Percentiles rank a stretch among this genome's conserved stretches.
These are phyloP conservation scores for Gadopsis marmoratus DNA, from an alignment of 2,797 vertebrate genomes.

Conservation along the genomic window DNA sequence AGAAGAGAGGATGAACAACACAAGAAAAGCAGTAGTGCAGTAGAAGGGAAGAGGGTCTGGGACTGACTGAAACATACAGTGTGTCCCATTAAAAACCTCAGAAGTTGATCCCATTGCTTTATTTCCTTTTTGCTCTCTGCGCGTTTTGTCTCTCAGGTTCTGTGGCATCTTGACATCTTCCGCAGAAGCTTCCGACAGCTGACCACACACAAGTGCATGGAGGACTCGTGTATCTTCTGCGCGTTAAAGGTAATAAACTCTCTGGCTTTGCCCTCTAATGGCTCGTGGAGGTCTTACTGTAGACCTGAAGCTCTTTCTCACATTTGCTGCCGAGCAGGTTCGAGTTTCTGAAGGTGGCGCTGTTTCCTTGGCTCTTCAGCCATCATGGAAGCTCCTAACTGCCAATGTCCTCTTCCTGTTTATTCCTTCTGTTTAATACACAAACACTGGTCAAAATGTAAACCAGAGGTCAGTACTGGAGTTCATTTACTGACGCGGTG, in stretches of 20 bases:
- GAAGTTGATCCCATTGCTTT: slow-evolving; percentile 1
- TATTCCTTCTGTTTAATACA: not conserved
- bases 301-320: not conserved
- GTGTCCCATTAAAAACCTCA: not conserved
- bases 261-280: not conserved
- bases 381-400: not conserved
- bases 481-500: not conserved
- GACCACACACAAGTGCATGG: slow-evolving; percentile 98
- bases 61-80: not conserved
- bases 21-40: not conserved
- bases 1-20: not conserved
- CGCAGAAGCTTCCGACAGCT: slow-evolving; percentile 97
- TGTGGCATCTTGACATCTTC: slow-evolving; percentile 99
- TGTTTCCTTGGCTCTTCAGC: not conserved
- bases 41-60: not conserved
- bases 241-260: slow-evolving; percentile 92
- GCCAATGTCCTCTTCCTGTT: not conserved
- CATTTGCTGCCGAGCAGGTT: not conserved
- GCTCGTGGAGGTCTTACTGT: slow-evolving; percentile 5
- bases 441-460: not conserved
- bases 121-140: not conserved
- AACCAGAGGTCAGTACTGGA: not conserved
- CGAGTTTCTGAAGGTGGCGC: no score
- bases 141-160: slow-evolving; percentile 86
- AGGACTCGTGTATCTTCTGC: slow-evolving; percentile 99